A percentile compares a stretch with the other conserved stretches of the same genome.
Evolutionary conservation across 2,888 invertebrate genomes (phyloP).

Genomic region (Dynastes tityus): DNA sequence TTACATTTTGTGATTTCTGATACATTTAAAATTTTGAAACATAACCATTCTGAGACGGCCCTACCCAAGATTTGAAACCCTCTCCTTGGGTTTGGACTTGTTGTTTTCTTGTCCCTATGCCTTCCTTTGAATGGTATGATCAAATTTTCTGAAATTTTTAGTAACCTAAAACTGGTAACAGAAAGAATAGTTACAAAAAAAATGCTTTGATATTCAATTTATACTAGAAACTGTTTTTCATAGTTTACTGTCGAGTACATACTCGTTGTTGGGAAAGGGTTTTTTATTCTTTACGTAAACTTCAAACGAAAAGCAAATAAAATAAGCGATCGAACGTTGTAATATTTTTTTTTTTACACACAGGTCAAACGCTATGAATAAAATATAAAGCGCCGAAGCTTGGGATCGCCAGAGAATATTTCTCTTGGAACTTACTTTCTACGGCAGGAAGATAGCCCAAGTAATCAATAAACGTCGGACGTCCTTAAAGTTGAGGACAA

Average conservation of each 20-base stretch:
- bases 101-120: too few relatives aligned
- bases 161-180: too few relatives aligned
- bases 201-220: too few relatives aligned
- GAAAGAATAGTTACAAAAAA: too few relatives aligned
- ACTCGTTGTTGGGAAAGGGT: background rate
- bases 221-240: too few relatives aligned
- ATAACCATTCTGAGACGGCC: too few relatives aligned
- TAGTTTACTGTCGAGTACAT: background rate
- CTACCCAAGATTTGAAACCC: too few relatives aligned
- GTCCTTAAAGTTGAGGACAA: conserved; percentile 39
- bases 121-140: too few relatives aligned
- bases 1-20: too few relatives aligned
- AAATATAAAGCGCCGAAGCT: conserved; percentile 57
- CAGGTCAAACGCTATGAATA: conserved; percentile 61
- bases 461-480: conserved; percentile 35
- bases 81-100: too few relatives aligned
- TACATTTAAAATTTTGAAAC: too few relatives aligned
- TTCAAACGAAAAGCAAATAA: conserved; percentile 25
- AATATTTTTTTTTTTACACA: conserved; percentile 60
- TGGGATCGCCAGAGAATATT: conserved; percentile 9
- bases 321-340: conserved; percentile 49
- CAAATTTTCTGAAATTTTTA: too few relatives aligned
- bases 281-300: background rate
- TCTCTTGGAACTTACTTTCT: conserved; percentile 27
- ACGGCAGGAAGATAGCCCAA: conserved; percentile 4